phyloP scores from a whole-genome alignment of 2,888 invertebrate species.

The Acleris cristana region DNA sequence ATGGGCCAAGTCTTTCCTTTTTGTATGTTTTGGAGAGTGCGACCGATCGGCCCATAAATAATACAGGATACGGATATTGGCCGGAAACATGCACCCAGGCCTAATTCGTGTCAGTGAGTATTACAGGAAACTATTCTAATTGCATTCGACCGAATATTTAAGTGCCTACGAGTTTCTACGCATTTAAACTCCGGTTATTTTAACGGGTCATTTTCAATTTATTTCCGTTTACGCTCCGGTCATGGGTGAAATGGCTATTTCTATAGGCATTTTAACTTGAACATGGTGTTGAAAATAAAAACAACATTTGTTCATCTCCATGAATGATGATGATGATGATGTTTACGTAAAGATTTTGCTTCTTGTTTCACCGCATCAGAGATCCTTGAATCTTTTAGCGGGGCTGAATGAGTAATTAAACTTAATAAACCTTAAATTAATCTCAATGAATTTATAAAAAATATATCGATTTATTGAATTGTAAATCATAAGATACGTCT shows the following conservation, averaged over 20 bases:
- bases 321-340: too few relatives aligned
- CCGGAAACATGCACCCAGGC: constrained; percentile 72
- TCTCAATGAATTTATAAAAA: neutral
- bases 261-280: neutral
- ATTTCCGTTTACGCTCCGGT: constrained; percentile 6
- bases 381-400: neutral
- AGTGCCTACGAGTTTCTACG: constrained; percentile 3
- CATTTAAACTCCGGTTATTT: constrained; percentile 6
- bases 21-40: constrained; percentile 77
- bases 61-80: constrained; percentile 70
- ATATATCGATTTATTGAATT: neutral
- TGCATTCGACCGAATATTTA: constrained; percentile 27
- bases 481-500: neutral
- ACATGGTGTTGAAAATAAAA: constrained; percentile 5
- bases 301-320: neutral
- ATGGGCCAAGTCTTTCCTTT: constrained; percentile 70
- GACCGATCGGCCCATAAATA: constrained; percentile 72
- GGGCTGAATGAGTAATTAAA: too few relatives aligned
- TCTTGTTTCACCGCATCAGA: neutral
- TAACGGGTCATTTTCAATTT: constrained; percentile 4
- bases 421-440: too few relatives aligned
- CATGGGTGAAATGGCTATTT: neutral
- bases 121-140: constrained; percentile 62
- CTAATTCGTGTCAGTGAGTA: constrained; percentile 70
- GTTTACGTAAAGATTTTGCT: constrained; percentile 2